These are phyloP conservation scores for Drosophila eohydei DNA, from an alignment of 2,888 invertebrate genomes.

Conservation along the genomic window DNA sequence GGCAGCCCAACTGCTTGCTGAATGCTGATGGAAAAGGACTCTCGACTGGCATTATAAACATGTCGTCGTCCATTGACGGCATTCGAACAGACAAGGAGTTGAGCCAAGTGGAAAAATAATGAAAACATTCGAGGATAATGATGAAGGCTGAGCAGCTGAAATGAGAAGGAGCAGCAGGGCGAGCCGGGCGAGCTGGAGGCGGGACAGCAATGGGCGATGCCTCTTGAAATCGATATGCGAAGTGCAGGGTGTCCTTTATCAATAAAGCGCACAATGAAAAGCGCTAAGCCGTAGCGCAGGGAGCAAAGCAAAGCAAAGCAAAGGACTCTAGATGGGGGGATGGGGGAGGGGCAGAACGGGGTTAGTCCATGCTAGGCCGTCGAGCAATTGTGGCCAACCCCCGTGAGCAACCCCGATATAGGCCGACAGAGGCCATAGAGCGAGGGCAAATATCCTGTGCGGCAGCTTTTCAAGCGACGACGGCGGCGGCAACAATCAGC, in stretches of 20 bases:
- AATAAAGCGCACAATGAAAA: slow-evolving; percentile 59
- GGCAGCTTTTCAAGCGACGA: slow-evolving; percentile 34
- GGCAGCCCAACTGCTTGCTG: slow-evolving; percentile 3
- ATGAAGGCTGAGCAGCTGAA: slow-evolving; percentile 37
- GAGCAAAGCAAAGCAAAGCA: slow-evolving; percentile 11
- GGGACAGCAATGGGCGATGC: slow-evolving; percentile 24
- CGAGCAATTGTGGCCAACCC: slow-evolving; percentile 49
- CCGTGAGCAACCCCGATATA: slow-evolving; percentile 43
- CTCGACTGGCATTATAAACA: slow-evolving; percentile 57
- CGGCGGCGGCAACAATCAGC: slow-evolving; percentile 43
- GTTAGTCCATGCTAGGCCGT: slow-evolving; percentile 35
- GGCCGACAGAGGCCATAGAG: slow-evolving; percentile 18
- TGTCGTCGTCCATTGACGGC: slow-evolving; percentile 77
- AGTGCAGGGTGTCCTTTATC: slow-evolving; percentile 52
- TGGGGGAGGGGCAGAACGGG: neutral
- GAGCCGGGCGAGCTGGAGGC: neutral
- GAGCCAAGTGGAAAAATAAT: slow-evolving; percentile 84
- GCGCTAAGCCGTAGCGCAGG: slow-evolving; percentile 46
- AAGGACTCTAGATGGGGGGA: neutral
- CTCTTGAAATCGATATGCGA: slow-evolving; percentile 80
- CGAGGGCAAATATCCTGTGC: slow-evolving; percentile 26
- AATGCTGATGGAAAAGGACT: slow-evolving; percentile 28
- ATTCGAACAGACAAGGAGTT: slow-evolving; percentile 83
- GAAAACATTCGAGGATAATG: slow-evolving; percentile 82
- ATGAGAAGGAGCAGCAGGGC: neutral